A percentile compares a stretch with the other conserved stretches of the same genome.
Conservation (phyloP, 1,140 invertebrate genomes). For the Diplogasteroides magnus region DNA sequence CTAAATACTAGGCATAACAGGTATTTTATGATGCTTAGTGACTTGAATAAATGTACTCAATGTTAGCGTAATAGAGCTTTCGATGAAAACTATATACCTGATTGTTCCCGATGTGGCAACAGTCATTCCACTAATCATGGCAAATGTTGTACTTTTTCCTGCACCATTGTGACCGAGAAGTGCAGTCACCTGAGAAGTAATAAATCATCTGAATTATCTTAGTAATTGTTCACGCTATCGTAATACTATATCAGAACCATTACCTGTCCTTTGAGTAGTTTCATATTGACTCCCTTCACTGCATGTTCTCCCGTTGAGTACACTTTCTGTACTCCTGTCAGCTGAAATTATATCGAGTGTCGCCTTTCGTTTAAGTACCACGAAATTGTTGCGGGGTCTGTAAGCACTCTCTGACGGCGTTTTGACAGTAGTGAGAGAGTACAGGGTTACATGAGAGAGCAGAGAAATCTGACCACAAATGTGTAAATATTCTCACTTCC, state of each 20-base stretch:
- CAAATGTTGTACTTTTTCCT: constrained; percentile 41
- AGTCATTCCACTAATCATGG: constrained; percentile 30
- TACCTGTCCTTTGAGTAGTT: constrained; percentile 25
- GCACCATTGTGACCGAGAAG: constrained; percentile 57
- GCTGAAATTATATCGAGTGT: not conserved
- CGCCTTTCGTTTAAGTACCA: too few species aligned
- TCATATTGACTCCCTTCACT: constrained; percentile 31
- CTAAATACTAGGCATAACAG: not conserved
- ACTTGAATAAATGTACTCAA: not conserved
- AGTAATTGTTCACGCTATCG: not conserved
- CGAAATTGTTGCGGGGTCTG: too few species aligned
- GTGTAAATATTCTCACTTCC: too few species aligned
- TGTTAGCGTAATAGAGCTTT: constrained; percentile 18
- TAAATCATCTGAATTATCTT: constrained; percentile 9
- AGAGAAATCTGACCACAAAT: too few species aligned
- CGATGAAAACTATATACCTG: too few species aligned
- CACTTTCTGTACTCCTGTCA: constrained; percentile 10
- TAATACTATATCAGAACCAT: constrained; percentile 1
- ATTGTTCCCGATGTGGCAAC: constrained; percentile 26
- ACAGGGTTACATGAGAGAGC: too few species aligned
- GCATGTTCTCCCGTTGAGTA: constrained; percentile 33
- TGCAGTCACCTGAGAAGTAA: constrained; percentile 53
- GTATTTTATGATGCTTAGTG: not conserved
- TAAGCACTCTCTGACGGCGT: too few species aligned
- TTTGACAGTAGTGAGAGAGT: too few species aligned